A percentile compares a stretch with the other conserved stretches of the same genome.
phyloP scores from a whole-genome alignment of 2,113 vertebrate species.

The Mormyrus lacerda region DNA sequence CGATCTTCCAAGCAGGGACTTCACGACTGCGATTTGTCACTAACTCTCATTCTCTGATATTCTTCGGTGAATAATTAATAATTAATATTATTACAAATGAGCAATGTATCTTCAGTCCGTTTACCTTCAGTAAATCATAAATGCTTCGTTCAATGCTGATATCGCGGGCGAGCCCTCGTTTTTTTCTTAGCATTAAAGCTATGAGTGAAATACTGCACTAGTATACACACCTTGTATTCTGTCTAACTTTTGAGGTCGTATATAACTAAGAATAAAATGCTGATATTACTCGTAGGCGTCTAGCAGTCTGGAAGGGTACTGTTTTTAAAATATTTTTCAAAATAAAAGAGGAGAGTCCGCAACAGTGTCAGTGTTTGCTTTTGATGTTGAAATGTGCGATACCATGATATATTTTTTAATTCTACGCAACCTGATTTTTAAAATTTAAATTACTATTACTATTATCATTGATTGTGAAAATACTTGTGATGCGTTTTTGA shows the following conservation, averaged over 20 bases:
- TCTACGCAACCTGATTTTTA: background rate
- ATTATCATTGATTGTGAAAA: background rate
- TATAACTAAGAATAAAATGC: background rate
- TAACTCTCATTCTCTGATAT: background rate
- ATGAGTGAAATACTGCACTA: background rate
- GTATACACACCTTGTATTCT: background rate
- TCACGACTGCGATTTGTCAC: background rate
- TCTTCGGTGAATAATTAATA: background rate
- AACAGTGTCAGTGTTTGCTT: background rate
- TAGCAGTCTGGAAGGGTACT: background rate
- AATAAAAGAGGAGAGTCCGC: background rate
- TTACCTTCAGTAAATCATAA: background rate
- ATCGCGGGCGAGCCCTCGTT: background rate
- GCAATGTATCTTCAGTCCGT: background rate
- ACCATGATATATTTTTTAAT: background rate
- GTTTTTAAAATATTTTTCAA: background rate
- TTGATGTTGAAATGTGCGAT: background rate
- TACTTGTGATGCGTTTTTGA: background rate
- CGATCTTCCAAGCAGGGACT: background rate
- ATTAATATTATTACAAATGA: background rate
- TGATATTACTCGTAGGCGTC: background rate
- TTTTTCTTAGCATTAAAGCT: background rate
- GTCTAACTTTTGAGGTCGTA: background rate
- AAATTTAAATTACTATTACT: background rate
- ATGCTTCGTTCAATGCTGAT: background rate